phyloP scores from a whole-genome alignment of 2,888 invertebrate genomes.

The Margaritifera margaritifera region DNA sequence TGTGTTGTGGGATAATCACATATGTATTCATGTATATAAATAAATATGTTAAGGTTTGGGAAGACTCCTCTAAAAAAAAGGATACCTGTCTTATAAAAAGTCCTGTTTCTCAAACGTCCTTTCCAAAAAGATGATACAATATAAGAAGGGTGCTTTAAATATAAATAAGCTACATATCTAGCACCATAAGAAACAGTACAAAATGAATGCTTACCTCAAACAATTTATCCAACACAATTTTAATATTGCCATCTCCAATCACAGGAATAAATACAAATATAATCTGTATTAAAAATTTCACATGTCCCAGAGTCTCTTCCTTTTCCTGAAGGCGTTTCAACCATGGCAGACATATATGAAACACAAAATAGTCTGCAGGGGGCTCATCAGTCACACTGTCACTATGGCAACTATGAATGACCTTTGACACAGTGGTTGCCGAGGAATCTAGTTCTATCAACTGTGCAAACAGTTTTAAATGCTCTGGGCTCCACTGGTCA shows the following conservation, averaged over 20 bases:
- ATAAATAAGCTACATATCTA: not conserved
- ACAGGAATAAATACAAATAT: constrained; percentile 44
- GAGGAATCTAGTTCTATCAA: constrained; percentile 38
- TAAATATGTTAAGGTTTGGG: no score
- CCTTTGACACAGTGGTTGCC: constrained; percentile 35
- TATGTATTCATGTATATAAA: no score
- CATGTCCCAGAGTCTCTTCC: constrained; percentile 26
- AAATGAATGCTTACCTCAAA: constrained; percentile 35
- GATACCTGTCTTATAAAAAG: no score
- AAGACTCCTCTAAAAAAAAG: no score
- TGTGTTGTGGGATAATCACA: no score
- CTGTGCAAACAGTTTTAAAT: constrained; percentile 46
- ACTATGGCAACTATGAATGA: constrained; percentile 45
- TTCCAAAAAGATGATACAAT: no score
- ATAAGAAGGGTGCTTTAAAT: not conserved
- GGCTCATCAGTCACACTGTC: constrained; percentile 28
- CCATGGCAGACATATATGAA: constrained; percentile 54
- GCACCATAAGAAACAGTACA: not conserved
- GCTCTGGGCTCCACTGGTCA: constrained; percentile 27
- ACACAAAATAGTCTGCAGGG: constrained; percentile 47
- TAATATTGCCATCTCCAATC: constrained; percentile 31
- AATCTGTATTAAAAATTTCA: constrained; percentile 38
- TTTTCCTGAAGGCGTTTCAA: constrained; percentile 38
- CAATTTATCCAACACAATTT: constrained; percentile 35
- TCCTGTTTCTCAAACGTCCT: no score